Conservation (phyloP, 2,888 invertebrate species). For the Drosophila trichaetosa region DNA sequence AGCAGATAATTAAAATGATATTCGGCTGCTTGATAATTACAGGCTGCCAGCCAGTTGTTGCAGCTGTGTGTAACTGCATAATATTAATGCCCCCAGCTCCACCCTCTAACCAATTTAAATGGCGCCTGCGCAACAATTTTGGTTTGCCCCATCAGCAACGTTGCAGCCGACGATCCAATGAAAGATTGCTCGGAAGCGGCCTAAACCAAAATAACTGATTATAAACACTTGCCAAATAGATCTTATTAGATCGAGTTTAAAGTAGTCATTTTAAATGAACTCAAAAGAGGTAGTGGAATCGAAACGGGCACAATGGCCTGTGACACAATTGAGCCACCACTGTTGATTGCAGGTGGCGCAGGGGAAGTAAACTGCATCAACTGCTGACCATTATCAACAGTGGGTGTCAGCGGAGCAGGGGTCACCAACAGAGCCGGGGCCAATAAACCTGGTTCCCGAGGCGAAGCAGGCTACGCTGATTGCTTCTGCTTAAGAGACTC, state of each 20-base stretch:
- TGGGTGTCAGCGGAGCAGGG: too few relatives aligned
- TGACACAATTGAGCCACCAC: too few relatives aligned
- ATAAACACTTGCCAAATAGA: slow-evolving; percentile 9
- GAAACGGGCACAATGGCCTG: too few relatives aligned
- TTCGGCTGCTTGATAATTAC: slow-evolving; percentile 61
- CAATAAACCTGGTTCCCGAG: too few relatives aligned
- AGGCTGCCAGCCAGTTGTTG: slow-evolving; percentile 30
- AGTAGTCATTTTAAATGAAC: neutral
- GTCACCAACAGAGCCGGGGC: too few relatives aligned
- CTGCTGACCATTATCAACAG: too few relatives aligned
- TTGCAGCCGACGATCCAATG: slow-evolving; percentile 1
- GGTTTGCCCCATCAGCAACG: neutral
- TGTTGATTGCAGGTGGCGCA: too few relatives aligned
- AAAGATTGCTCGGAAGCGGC: slow-evolving; percentile 14
- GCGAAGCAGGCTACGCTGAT: too few relatives aligned
- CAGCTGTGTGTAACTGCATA: slow-evolving; percentile 35
- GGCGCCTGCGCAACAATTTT: slow-evolving; percentile 24
- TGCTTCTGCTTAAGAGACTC: too few relatives aligned
- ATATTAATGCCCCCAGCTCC: slow-evolving; percentile 14
- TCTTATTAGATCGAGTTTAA: slow-evolving; percentile 20
- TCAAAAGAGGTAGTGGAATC: too few relatives aligned
- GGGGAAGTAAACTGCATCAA: too few relatives aligned
- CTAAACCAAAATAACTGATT: slow-evolving; percentile 30
- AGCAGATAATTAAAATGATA: slow-evolving; percentile 59
- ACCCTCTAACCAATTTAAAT: slow-evolving; percentile 11